A percentile compares a stretch with the other conserved stretches of the same genome.
These are phyloP conservation scores for Zaprionus obscuricornis DNA, from an alignment of 2,888 invertebrate species.

Conservation along the genomic window DNA sequence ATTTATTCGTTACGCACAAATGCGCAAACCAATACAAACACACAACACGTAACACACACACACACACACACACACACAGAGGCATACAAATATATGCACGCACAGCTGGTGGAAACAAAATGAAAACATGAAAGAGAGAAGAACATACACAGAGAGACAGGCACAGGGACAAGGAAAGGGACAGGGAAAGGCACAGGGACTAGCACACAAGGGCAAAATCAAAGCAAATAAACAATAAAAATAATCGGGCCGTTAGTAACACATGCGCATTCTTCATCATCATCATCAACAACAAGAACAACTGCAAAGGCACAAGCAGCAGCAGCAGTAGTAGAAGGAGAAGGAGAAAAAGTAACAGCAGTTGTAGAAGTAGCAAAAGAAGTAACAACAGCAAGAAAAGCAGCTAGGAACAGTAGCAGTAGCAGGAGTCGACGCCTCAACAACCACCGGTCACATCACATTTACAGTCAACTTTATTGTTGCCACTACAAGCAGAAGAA, in stretches of 20 bases:
- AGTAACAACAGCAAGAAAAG: conserved; percentile 6
- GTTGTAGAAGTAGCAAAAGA: no score
- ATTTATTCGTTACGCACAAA: conserved; percentile 79
- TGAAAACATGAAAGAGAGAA: conserved; percentile 66
- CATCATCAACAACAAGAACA: conserved; percentile 40
- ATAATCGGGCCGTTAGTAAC: conserved; percentile 75
- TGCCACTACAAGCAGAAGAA: conserved; percentile 51
- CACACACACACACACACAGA: conserved; percentile 6
- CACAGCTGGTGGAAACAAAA: conserved; percentile 40
- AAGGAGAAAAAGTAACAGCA: conserved; percentile 29
- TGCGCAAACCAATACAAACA: conserved; percentile 61
- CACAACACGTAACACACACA: conserved; percentile 12
- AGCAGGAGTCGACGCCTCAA: conserved; percentile 35
- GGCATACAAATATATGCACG: conserved; percentile 4
- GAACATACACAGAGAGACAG: no score
- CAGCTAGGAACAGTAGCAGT: conserved; percentile 21
- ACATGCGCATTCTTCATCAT: conserved; percentile 75
- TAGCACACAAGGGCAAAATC: conserved; percentile 58
- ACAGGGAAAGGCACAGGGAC: neutral
- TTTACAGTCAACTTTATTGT: conserved; percentile 53
- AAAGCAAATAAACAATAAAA: conserved; percentile 78
- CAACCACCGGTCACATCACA: conserved; percentile 51
- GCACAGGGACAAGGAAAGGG: no score
- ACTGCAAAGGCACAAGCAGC: conserved; percentile 1
- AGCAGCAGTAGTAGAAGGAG: conserved; percentile 6